phyloP scores from a whole-genome alignment of 1,140 invertebrate species.

The Plectrocnemia conspersa region DNA sequence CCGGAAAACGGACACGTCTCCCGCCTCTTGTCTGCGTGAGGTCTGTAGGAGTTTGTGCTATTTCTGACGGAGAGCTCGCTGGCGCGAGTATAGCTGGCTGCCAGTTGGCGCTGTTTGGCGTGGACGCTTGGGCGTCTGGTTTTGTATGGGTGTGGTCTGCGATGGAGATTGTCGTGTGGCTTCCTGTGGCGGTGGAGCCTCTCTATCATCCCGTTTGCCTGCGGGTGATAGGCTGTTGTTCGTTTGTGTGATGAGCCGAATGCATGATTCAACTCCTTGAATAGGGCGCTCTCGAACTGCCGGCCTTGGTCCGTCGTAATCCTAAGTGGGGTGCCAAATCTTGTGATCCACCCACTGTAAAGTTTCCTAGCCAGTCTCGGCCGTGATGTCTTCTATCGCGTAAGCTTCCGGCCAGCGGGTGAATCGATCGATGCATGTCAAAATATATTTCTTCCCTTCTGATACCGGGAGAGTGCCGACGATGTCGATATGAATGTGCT shows the following conservation, averaged over 20 bases:
- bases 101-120: too few relatives aligned
- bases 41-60: too few relatives aligned
- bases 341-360: slow-evolving; percentile 34
- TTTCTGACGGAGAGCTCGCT: too few relatives aligned
- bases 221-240: slow-evolving; percentile 44
- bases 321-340: slow-evolving; percentile 37
- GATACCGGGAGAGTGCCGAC: slow-evolving; percentile 39
- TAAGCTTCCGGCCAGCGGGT: slow-evolving; percentile 43
- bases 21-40: too few relatives aligned
- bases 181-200: slow-evolving; percentile 43
- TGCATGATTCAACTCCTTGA: slow-evolving; percentile 25
- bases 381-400: neutral
- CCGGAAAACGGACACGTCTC: too few relatives aligned
- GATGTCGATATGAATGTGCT: slow-evolving; percentile 38
- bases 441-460: slow-evolving; percentile 38
- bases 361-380: neutral
- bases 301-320: slow-evolving; percentile 41
- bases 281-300: slow-evolving; percentile 37
- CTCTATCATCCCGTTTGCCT: slow-evolving; percentile 44
- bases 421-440: slow-evolving; percentile 45
- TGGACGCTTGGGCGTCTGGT: neutral
- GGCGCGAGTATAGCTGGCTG: neutral
- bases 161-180: slow-evolving; percentile 37
- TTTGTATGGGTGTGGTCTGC: neutral
- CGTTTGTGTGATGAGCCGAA: slow-evolving; percentile 29